A percentile compares a stretch with the other conserved stretches of the same genome.
phyloP scores from a whole-genome alignment of 2,888 invertebrate genomes.

The Drosophila dives region DNA sequence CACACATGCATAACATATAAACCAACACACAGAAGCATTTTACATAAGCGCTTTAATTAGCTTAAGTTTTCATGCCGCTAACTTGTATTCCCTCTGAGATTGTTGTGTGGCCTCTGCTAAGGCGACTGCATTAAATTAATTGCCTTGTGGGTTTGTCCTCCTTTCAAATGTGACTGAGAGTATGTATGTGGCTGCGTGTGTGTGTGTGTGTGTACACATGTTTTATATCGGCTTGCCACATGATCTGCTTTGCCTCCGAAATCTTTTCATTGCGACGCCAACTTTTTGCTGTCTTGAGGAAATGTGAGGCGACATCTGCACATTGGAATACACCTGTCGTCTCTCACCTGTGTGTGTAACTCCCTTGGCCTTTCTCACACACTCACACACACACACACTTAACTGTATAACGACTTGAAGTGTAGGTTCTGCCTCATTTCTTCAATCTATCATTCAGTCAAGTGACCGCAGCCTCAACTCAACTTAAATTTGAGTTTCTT shows the following conservation, averaged over 20 bases:
- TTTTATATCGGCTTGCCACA: conserved; percentile 14
- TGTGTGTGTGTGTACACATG: conserved; percentile 16
- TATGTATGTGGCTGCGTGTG: conserved; percentile 2
- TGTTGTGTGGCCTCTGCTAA: conserved; percentile 28
- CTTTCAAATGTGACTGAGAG: neutral
- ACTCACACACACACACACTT: neutral
- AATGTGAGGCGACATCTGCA: conserved; percentile 20
- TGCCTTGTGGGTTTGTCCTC: conserved; percentile 41
- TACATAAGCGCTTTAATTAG: conserved; percentile 64
- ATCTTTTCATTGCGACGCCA: conserved; percentile 42
- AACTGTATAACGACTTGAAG: conserved; percentile 7
- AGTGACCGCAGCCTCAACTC: conserved; percentile 31
- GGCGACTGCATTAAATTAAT: conserved; percentile 68
- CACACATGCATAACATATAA: neutral
- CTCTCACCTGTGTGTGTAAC: conserved; percentile 36
- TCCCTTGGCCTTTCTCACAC: conserved; percentile 15
- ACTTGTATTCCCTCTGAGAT: conserved; percentile 41
- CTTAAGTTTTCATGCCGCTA: conserved; percentile 59
- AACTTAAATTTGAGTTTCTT: conserved; percentile 65
- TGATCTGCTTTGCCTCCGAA: conserved; percentile 25
- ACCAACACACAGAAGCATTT: conserved; percentile 16
- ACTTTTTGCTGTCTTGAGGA: conserved; percentile 21
- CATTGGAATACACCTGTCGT: conserved; percentile 7
- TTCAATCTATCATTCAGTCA: conserved; percentile 59
- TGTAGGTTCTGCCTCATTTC: conserved; percentile 27